phyloP scores from a whole-genome alignment of 2,888 invertebrate genomes.

The Coecobrya sp. region DNA sequence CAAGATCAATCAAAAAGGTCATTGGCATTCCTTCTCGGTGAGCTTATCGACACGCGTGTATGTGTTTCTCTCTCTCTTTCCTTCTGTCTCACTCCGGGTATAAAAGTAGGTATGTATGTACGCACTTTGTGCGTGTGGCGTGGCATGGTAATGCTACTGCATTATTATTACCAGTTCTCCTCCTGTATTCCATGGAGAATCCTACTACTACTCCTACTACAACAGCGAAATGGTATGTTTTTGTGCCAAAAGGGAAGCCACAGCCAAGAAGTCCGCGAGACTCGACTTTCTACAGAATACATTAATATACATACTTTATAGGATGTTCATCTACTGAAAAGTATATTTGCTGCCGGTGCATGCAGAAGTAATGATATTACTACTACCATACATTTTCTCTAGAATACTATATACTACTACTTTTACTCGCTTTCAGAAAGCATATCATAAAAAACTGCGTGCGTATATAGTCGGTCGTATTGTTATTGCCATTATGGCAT shows the following conservation, averaged over 20 bases:
- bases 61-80: conserved; percentile 32
- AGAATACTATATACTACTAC: not conserved
- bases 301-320: conserved; percentile 7
- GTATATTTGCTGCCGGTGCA: conserved; percentile 30
- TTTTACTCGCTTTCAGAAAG: not conserved
- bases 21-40: conserved; percentile 85
- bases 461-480: conserved; percentile 58
- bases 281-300: conserved; percentile 12
- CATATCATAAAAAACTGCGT: conserved; percentile 56
- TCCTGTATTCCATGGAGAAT: conserved; percentile 40
- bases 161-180: conserved; percentile 45
- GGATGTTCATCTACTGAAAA: not conserved
- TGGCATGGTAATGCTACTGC: conserved; percentile 21
- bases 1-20: conserved; percentile 86
- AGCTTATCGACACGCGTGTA: conserved; percentile 84
- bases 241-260: conserved; percentile 75
- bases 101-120: conserved; percentile 44
- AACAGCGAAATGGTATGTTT: conserved; percentile 30
- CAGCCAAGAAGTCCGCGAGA: conserved; percentile 64
- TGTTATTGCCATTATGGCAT: conserved; percentile 48
- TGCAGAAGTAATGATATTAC: conserved; percentile 69
- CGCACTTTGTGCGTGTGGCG: conserved; percentile 42
- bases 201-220: not conserved
- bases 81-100: conserved; percentile 19
- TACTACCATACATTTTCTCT: conserved; percentile 56